Conservation (phyloP, 2,113 vertebrate species). For the Hippocampus barbouri region DNA sequence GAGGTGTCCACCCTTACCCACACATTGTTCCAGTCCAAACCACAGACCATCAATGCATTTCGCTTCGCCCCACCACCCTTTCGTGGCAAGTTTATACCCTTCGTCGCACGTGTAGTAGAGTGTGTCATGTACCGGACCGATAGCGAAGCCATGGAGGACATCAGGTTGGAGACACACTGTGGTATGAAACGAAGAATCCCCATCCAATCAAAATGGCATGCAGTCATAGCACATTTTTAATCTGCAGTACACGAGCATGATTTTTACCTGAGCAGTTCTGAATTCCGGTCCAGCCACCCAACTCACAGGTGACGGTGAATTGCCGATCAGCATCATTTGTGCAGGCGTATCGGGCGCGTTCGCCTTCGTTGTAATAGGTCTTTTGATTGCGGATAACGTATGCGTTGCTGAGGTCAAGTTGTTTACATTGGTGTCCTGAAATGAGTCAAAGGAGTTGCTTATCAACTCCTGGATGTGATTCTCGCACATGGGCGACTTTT, state of each 20-base stretch:
- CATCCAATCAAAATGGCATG: too few relatives aligned
- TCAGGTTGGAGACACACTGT: background rate
- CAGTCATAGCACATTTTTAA: background rate
- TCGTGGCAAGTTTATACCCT: background rate
- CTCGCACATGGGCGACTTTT: too few relatives aligned
- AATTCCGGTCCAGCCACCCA: background rate
- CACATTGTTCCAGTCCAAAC: slow-evolving; percentile 6
- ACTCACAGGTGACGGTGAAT: background rate
- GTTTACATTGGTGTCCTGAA: background rate
- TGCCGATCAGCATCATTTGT: background rate
- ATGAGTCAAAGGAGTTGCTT: background rate
- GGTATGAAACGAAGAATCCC: background rate
- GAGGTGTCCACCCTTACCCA: background rate
- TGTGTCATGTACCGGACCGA: background rate
- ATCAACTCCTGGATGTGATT: background rate
- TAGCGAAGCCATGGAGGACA: background rate
- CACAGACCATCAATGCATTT: background rate
- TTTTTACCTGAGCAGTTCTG: slow-evolving; percentile 9
- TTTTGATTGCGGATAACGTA: background rate
- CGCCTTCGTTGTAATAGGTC: background rate
- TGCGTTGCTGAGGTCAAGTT: background rate
- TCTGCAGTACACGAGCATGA: background rate
- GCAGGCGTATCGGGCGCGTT: background rate
- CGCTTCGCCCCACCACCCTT: slow-evolving; percentile 4
- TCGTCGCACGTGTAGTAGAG: slow-evolving; percentile 3